A percentile compares a stretch with the other conserved stretches of the same genome.
Conservation (phyloP, 2,113 vertebrate species). For the Microcebus griseorufus region DNA sequence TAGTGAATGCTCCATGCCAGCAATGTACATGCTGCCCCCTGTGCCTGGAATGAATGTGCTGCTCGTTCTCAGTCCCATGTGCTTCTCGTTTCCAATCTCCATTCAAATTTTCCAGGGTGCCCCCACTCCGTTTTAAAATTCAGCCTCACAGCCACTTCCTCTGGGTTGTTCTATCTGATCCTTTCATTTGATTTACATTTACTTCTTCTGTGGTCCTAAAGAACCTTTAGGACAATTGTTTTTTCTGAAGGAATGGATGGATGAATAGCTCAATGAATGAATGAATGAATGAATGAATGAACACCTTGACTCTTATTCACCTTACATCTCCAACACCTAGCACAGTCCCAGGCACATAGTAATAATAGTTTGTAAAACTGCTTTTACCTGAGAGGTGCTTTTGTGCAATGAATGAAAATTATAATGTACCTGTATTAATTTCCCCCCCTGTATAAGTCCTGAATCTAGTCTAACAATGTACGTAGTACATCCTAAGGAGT, state of each 20-base stretch:
- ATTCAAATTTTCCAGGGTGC: background rate
- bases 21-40: too few species aligned
- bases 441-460: background rate
- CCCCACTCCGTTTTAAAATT: background rate
- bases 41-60: background rate
- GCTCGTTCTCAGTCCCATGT: too few species aligned
- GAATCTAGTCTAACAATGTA: background rate
- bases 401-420: background rate
- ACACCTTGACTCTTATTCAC: background rate
- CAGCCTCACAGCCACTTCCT: background rate
- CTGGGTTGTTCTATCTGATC: background rate
- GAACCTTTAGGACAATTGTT: background rate
- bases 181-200: background rate
- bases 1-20: too few species aligned
- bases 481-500: background rate
- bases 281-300: background rate
- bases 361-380: background rate
- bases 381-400: constrained; percentile 26
- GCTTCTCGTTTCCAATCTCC: background rate
- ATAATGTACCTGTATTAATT: background rate
- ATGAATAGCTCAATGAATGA: background rate
- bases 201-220: background rate
- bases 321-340: background rate
- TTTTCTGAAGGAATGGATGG: background rate
- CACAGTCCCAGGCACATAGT: background rate